These are phyloP conservation scores for Channa maculata DNA, from an alignment of 2,113 vertebrate species.

Conservation along the genomic window DNA sequence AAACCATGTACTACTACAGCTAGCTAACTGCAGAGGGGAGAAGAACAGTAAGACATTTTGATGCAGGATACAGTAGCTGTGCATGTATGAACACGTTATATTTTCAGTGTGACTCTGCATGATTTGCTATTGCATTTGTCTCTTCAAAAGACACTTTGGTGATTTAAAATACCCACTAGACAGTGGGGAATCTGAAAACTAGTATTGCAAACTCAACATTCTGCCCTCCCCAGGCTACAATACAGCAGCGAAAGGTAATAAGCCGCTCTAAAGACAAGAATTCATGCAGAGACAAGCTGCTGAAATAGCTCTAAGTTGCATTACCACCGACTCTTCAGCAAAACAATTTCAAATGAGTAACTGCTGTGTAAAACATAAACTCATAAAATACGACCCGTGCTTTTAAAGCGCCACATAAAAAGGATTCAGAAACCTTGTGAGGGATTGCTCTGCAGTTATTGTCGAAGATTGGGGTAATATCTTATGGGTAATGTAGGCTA, in stretches of 20 bases:
- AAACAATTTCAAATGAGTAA: conserved; percentile 69
- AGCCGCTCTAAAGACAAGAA: conserved; percentile 66
- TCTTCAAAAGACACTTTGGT: conserved; percentile 46
- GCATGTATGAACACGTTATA: conserved; percentile 30
- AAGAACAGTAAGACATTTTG: conserved; percentile 9
- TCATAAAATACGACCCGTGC: conserved; percentile 45
- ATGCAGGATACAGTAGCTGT: conserved; percentile 6
- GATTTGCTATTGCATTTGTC: conserved; percentile 37
- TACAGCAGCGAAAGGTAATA: conserved; percentile 70
- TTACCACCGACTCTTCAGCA: conserved; percentile 53
- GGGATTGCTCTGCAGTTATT: conserved; percentile 31
- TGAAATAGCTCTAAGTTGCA: conserved; percentile 65
- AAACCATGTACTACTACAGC: background rate
- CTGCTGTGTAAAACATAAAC: conserved; percentile 63
- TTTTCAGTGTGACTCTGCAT: conserved; percentile 21
- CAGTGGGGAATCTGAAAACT: conserved; percentile 42
- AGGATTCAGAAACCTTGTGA: conserved; percentile 12
- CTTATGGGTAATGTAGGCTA: conserved; percentile 12
- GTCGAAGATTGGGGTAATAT: conserved; percentile 34
- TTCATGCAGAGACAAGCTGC: conserved; percentile 71
- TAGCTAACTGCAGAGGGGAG: background rate
- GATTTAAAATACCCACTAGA: conserved; percentile 56
- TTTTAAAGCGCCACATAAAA: conserved; percentile 40
- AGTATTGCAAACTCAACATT: conserved; percentile 64
- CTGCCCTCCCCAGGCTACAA: conserved; percentile 58